Evolutionary conservation across 2,797 vertebrate genomes (phyloP).

Genomic region (Sebastes steindachneri): DNA sequence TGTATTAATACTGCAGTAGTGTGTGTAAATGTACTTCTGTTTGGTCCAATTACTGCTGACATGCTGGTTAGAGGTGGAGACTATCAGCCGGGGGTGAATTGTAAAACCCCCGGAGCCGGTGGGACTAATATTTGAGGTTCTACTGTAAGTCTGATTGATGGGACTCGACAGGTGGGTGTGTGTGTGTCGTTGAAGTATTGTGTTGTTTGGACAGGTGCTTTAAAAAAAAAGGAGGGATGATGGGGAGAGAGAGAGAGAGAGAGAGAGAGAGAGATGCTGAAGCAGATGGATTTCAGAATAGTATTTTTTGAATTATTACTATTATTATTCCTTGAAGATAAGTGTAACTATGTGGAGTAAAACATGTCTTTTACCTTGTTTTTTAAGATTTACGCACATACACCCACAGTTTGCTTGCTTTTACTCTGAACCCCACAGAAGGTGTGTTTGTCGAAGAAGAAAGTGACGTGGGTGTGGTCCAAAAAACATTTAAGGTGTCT

Average conservation of each 20-base stretch:
- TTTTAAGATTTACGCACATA: conserved; percentile 61
- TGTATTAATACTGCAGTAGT: conserved; percentile 84
- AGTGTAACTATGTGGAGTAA: conserved; percentile 76
- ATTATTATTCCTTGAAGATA: conserved; percentile 74
- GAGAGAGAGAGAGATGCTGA: conserved; percentile 17
- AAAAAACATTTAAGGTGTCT: conserved; percentile 48
- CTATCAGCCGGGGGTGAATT: conserved; percentile 61
- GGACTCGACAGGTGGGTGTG: conserved; percentile 35
- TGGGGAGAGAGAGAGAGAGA: not conserved
- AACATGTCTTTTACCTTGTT: conserved; percentile 69
- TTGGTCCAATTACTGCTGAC: conserved; percentile 85
- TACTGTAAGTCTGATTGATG: conserved; percentile 40
- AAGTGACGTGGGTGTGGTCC: conserved; percentile 49
- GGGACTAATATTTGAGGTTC: conserved; percentile 19
- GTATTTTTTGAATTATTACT: conserved; percentile 78
- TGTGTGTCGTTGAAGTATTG: conserved; percentile 39
- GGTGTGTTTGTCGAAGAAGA: conserved; percentile 42
- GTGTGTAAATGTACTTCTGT: conserved; percentile 89
- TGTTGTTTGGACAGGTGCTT: conserved; percentile 80
- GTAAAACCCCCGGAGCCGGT: not conserved
- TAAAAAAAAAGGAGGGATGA: conserved; percentile 17
- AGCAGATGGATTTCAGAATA: conserved; percentile 66
- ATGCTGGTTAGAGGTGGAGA: conserved; percentile 78
- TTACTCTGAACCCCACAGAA: conserved; percentile 53
- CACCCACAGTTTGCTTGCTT: conserved; percentile 62